phyloP scores from a whole-genome alignment of 2,113 vertebrate species.

The Pachyramphus minor region DNA sequence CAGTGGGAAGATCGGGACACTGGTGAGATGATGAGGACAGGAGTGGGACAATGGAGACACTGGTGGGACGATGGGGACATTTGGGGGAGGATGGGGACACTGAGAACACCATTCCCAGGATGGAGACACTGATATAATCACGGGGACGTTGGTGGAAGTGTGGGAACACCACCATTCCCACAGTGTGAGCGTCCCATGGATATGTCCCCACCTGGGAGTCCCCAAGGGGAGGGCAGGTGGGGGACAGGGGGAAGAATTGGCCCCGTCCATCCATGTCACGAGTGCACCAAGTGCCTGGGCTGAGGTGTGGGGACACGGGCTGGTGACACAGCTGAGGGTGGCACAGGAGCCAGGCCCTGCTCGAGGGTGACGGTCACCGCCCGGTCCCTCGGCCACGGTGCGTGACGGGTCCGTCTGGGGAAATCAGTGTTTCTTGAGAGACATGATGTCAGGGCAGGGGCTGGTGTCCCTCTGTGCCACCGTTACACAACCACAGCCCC shows the following conservation, averaged over 20 bases:
- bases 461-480: neutral
- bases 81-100: no score
- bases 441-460: neutral
- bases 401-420: accelerated
- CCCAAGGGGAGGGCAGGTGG: neutral
- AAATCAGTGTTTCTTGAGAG: neutral
- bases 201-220: neutral
- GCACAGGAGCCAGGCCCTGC: accelerated
- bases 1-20: neutral
- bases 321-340: neutral
- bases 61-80: neutral
- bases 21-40: neutral
- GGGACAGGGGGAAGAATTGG: neutral
- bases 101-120: neutral
- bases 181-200: neutral
- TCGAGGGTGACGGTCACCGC: neutral
- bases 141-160: neutral
- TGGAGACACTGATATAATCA: neutral
- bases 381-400: accelerated
- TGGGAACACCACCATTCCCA: neutral
- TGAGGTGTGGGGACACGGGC: neutral
- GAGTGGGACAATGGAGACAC: neutral
- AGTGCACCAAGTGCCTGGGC: accelerated
- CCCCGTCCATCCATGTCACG: accelerated
- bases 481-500: neutral